phyloP scores from a whole-genome alignment of 2,113 vertebrate species.

The Dasyprocta punctata region DNA sequence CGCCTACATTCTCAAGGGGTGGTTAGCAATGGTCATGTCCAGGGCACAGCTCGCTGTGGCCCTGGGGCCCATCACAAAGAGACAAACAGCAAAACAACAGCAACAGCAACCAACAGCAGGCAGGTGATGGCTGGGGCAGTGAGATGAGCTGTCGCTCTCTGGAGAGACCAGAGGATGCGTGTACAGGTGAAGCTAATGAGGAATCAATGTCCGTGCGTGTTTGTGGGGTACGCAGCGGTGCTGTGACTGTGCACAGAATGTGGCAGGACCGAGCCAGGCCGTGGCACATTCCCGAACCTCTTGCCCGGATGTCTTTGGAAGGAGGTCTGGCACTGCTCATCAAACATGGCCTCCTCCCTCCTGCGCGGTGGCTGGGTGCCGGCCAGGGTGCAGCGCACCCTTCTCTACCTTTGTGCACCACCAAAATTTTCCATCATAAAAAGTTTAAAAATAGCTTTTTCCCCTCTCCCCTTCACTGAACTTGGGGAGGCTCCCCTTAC shows the following conservation, averaged over 20 bases:
- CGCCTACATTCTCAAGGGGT: not conserved
- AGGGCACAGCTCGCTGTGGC: not conserved
- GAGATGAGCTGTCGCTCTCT: not conserved
- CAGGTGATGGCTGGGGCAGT: not conserved
- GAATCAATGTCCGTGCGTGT: not conserved
- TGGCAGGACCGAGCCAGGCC: not conserved
- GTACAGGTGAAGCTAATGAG: not conserved
- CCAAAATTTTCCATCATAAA: not conserved
- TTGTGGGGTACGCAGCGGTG: not conserved
- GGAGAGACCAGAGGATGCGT: not conserved
- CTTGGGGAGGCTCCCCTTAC: not conserved
- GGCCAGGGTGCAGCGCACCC: not conserved
- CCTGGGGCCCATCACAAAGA: not conserved
- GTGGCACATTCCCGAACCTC: not conserved
- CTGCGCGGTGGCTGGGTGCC: not conserved
- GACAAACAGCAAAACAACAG: not conserved
- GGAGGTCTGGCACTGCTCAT: not conserved
- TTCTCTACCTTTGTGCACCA: not conserved
- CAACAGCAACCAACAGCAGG: not conserved
- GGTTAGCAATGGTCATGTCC: not conserved
- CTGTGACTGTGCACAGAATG: not conserved
- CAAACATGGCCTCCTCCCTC: constrained; percentile 4
- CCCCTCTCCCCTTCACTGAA: not conserved
- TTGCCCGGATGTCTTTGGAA: not conserved
- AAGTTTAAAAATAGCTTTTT: constrained; percentile 13